Evolutionary conservation across 2,888 invertebrate genomes (phyloP).

Genomic region (Drosophila fungiperda): DNA sequence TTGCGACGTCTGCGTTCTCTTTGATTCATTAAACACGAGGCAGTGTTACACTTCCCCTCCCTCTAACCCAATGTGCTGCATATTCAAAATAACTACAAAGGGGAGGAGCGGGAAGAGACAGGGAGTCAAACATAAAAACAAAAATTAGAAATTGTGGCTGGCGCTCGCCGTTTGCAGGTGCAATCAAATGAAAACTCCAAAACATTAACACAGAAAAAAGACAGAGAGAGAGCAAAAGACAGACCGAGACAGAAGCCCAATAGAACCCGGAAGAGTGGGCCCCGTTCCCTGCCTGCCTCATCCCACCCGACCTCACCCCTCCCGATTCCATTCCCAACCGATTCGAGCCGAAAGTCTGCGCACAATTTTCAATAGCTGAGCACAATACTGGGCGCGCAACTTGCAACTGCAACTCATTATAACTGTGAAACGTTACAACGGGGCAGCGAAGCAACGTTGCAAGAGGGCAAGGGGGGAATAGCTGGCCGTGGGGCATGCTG

Average conservation of each 20-base stretch:
- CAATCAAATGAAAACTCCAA: constrained; percentile 58
- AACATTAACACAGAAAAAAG: constrained; percentile 20
- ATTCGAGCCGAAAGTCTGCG: constrained; percentile 39
- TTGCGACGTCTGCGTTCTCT: constrained; percentile 49
- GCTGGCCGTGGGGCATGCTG: not conserved
- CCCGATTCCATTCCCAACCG: not conserved
- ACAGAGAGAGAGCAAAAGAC: not conserved
- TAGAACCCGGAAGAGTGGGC: constrained; percentile 73
- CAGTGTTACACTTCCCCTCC: constrained; percentile 17
- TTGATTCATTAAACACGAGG: constrained; percentile 65
- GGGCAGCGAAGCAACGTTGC: constrained; percentile 10
- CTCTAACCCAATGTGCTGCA: not conserved
- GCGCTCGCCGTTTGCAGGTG: constrained; percentile 68
- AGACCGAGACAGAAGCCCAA: constrained; percentile 9
- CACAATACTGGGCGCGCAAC: constrained; percentile 59
- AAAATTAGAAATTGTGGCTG: constrained; percentile 71
- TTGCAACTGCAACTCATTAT: constrained; percentile 80
- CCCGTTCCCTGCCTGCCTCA: constrained; percentile 17
- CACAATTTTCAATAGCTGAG: constrained; percentile 58
- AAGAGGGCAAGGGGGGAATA: constrained; percentile 8
- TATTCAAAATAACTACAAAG: constrained; percentile 39
- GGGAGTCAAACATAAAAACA: constrained; percentile 34
- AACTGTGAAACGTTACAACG: constrained; percentile 51
- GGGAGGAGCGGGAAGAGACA: constrained; percentile 14
- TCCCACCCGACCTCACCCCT: not conserved